A percentile compares a stretch with the other conserved stretches of the same genome.
Evolutionary conservation across 2,797 vertebrate species (phyloP).

Genomic region (Poeciliopsis gracilis): DNA sequence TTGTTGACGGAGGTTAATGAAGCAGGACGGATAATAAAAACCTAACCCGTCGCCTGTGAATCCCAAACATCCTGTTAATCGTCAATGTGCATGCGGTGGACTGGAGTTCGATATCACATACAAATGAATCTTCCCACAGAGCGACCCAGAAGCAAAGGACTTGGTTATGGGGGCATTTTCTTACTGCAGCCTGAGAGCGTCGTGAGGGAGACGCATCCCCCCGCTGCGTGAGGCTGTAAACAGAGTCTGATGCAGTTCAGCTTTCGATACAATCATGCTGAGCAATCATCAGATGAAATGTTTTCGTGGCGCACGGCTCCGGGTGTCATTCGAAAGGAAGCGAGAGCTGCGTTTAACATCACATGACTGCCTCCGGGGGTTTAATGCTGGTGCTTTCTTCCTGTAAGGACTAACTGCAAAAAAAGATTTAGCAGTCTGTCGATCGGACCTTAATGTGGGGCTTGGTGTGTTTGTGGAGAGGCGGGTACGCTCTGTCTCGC

Average conservation of each 20-base stretch:
- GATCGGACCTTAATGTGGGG: not conserved
- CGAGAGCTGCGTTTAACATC: conserved; percentile 34
- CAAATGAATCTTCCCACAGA: conserved; percentile 30
- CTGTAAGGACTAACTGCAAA: conserved; percentile 9
- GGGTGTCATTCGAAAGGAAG: conserved; percentile 14
- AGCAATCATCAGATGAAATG: conserved; percentile 36
- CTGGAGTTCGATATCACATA: conserved; percentile 34
- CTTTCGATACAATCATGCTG: conserved; percentile 30
- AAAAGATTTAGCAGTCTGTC: conserved; percentile 4
- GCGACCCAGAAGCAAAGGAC: conserved; percentile 15
- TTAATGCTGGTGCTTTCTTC: not conserved
- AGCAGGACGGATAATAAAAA: conserved; percentile 40
- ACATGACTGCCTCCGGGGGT: conserved; percentile 21
- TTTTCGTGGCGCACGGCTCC: conserved; percentile 10
- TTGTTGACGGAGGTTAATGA: conserved; percentile 17
- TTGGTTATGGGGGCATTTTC: conserved; percentile 28
- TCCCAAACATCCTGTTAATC: conserved; percentile 40
- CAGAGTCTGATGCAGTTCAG: conserved; percentile 32
- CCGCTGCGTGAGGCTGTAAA: conserved; percentile 31
- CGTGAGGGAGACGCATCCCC: conserved; percentile 19
- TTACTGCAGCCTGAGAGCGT: conserved; percentile 21
- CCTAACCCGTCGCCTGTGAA: conserved; percentile 33
- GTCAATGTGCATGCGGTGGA: conserved; percentile 42
- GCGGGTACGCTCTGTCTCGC: not conserved
- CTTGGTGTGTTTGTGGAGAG: conserved; percentile 14